Conservation (phyloP, 92 coral and sea anemone species). For the Anthopleura xanthogrammica region DNA sequence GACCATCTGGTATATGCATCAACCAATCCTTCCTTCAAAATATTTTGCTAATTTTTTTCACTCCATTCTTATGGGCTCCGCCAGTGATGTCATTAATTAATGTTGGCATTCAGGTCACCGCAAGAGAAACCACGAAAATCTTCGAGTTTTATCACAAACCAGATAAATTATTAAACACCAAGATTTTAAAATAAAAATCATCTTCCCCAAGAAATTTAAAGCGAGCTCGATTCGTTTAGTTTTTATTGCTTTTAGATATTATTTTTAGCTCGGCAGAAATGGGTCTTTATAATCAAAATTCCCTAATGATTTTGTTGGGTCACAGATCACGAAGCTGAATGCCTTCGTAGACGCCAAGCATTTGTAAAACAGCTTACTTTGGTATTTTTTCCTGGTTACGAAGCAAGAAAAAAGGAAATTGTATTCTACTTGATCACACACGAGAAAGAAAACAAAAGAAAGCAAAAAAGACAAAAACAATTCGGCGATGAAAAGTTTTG, state of each 20-base stretch:
- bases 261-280: too few relatives aligned
- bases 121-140: background rate
- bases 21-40: background rate
- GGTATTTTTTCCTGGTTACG: background rate
- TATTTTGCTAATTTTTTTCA: background rate
- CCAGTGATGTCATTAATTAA: background rate
- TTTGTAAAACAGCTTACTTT: background rate
- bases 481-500: background rate
- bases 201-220: background rate
- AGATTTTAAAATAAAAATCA: background rate
- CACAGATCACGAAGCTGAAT: slow-evolving; percentile 7
- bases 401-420: background rate
- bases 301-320: background rate
- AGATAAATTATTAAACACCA: background rate
- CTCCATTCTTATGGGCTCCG: background rate
- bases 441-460: background rate
- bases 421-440: background rate
- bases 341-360: background rate
- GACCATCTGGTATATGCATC: background rate
- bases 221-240: background rate
- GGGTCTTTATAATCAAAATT: too few relatives aligned
- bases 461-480: background rate
- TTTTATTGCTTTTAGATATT: background rate
- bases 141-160: background rate
- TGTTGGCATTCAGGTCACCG: background rate